phyloP scores from a whole-genome alignment of 2,113 vertebrate species.

The Gobio gobio region DNA sequence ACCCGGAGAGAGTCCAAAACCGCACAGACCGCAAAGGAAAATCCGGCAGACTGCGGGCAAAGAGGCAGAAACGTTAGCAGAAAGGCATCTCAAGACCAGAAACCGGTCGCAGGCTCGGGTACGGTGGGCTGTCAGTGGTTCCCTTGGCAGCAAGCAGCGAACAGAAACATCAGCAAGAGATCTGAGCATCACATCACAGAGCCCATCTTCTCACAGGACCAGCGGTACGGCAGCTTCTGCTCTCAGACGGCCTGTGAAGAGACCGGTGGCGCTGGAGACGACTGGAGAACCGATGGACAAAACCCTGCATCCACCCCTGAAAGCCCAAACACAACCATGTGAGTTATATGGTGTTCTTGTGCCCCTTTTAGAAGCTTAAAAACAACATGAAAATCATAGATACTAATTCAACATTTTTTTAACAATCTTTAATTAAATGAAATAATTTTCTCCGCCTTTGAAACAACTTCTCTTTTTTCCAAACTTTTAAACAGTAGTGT shows the following conservation, averaged over 20 bases:
- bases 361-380: not conserved
- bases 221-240: constrained; percentile 69
- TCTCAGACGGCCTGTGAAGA: constrained; percentile 30
- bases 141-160: constrained; percentile 40
- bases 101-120: constrained; percentile 68
- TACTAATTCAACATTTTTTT: not conserved
- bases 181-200: constrained; percentile 48
- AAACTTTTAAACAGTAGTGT: not conserved
- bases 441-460: not conserved
- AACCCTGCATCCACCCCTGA: constrained; percentile 65
- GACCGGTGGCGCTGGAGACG: not conserved
- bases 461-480: not conserved
- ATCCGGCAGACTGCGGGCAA: not conserved
- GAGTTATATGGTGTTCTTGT: constrained; percentile 56
- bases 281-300: constrained; percentile 45
- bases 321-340: constrained; percentile 65
- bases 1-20: constrained; percentile 31
- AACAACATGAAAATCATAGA: not conserved
- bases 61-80: not conserved
- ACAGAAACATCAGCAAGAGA: constrained; percentile 40
- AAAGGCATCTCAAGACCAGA: constrained; percentile 14
- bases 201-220: constrained; percentile 50
- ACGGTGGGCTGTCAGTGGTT: constrained; percentile 73
- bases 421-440: not conserved
- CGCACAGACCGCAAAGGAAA: not conserved